These are phyloP conservation scores for Synergus umbraculus DNA, from an alignment of 2,888 invertebrate genomes.

Conservation along the genomic window DNA sequence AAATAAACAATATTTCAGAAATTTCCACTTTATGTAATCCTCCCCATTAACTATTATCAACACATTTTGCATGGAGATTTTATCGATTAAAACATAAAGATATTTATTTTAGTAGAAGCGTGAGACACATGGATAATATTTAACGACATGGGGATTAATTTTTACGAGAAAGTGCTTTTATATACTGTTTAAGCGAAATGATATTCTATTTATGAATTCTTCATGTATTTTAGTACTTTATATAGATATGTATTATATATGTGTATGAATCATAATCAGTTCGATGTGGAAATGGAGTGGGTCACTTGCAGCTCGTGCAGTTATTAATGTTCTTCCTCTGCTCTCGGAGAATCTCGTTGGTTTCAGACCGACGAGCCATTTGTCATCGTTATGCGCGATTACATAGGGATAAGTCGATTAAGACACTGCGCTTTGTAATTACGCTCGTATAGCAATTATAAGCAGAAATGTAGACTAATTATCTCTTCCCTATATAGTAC, in stretches of 20 bases:
- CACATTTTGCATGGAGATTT: not conserved
- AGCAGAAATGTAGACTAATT: not conserved
- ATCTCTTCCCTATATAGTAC: not conserved
- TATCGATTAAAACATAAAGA: conserved; percentile 5
- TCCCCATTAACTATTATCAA: not conserved
- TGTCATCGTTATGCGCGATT: conserved; percentile 1
- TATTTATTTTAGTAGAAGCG: not conserved
- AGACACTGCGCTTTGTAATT: conserved; percentile 1
- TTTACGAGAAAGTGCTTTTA: not conserved
- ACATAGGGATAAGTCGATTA: conserved; percentile 2
- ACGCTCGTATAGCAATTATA: not conserved
- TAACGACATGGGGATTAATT: not conserved
- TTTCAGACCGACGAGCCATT: not conserved
- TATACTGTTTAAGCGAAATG: not conserved
- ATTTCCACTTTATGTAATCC: no score
- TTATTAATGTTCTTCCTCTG: conserved; percentile 2
- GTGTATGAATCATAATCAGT: no score
- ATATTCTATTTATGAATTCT: not conserved
- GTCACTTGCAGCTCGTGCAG: conserved; percentile 1
- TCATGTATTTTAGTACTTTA: no score
- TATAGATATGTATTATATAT: not conserved
- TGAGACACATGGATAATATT: not conserved
- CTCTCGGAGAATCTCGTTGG: not conserved
- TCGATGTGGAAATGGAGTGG: conserved; percentile 1
- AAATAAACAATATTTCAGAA: no score